Evolutionary conservation across 2,113 vertebrate genomes (phyloP).

Genomic region (Acanthochromis polyacanthus): DNA sequence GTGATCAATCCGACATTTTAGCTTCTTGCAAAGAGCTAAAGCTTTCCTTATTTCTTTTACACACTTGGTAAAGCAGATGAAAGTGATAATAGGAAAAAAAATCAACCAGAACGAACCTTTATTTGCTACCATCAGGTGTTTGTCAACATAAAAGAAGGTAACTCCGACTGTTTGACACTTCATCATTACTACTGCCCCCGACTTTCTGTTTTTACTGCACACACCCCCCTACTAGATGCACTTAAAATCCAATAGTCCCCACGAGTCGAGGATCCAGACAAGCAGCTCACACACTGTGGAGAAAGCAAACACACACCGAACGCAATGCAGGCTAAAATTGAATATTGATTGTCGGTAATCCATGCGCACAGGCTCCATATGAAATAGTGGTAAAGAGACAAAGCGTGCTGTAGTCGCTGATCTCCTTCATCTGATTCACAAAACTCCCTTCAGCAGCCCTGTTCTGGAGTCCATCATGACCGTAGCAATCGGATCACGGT

Average conservation of each 20-base stretch:
- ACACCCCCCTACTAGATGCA: background rate
- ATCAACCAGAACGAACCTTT: too few species aligned
- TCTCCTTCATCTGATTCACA: conserved; percentile 48
- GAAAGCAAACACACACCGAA: conserved; percentile 36
- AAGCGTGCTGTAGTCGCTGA: conserved; percentile 21
- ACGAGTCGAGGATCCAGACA: conserved; percentile 19
- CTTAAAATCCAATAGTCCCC: conserved; percentile 24
- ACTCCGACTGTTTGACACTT: conserved; percentile 2
- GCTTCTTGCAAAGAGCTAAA: too few species aligned
- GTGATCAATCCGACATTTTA: too few species aligned
- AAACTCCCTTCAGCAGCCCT: conserved; percentile 6
- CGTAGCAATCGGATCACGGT: conserved; percentile 23
- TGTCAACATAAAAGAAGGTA: background rate
- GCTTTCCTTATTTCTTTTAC: background rate
- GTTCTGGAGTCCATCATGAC: conserved; percentile 39
- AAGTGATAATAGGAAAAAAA: background rate
- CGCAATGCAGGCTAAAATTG: conserved; percentile 58
- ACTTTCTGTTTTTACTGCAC: background rate
- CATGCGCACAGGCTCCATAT: conserved; percentile 45
- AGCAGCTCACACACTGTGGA: conserved; percentile 36
- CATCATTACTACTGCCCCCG: background rate
- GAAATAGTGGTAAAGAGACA: conserved; percentile 54
- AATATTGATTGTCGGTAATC: conserved; percentile 74
- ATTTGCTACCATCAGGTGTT: background rate
- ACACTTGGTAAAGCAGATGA: background rate